phyloP scores from a whole-genome alignment of 92 coral and sea anemone species.

The Zoanthus solanderi region DNA sequence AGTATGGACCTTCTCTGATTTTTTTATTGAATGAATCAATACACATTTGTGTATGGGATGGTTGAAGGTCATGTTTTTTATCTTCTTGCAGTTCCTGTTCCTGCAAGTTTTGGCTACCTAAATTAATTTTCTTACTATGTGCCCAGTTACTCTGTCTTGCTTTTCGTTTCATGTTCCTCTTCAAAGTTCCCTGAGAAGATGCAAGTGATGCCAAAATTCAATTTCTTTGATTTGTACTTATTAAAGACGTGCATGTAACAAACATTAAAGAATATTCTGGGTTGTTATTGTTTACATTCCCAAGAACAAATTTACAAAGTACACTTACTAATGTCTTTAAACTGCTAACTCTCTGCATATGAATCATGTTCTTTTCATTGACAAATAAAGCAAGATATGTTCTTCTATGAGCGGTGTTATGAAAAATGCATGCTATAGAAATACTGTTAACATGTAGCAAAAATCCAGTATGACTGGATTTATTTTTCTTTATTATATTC shows the following conservation, averaged over 20 bases:
- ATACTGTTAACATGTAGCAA: slow-evolving; percentile 7
- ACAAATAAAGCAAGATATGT: slow-evolving; percentile 12
- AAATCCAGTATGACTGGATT: slow-evolving; percentile 8
- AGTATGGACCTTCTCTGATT: slow-evolving; percentile 11
- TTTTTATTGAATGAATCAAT: slow-evolving; percentile 10
- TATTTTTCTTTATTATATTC: background rate
- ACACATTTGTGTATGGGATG: slow-evolving; percentile 9
- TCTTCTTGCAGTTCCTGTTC: slow-evolving; percentile 10
- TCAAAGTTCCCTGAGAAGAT: slow-evolving; percentile 3
- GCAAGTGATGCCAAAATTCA: slow-evolving; percentile 7
- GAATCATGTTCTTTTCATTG: slow-evolving; percentile 14
- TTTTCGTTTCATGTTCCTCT: slow-evolving; percentile 5
- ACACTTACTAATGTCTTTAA: slow-evolving; percentile 3
- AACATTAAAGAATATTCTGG: slow-evolving; percentile 7
- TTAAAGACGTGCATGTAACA: slow-evolving; percentile 8
- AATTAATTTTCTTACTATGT: slow-evolving; percentile 3
- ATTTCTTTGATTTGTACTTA: slow-evolving; percentile 5
- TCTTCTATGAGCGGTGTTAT: background rate
- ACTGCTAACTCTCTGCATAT: slow-evolving; percentile 9
- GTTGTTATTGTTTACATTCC: slow-evolving; percentile 11
- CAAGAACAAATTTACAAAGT: slow-evolving; percentile 9
- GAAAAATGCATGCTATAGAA: slow-evolving; percentile 4
- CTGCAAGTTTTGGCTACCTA: slow-evolving; percentile 11
- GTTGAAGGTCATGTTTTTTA: slow-evolving; percentile 7
- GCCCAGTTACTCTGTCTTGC: slow-evolving; percentile 1